Conservation (phyloP, 2,113 vertebrate species). For the Ariopsis seemanni region DNA sequence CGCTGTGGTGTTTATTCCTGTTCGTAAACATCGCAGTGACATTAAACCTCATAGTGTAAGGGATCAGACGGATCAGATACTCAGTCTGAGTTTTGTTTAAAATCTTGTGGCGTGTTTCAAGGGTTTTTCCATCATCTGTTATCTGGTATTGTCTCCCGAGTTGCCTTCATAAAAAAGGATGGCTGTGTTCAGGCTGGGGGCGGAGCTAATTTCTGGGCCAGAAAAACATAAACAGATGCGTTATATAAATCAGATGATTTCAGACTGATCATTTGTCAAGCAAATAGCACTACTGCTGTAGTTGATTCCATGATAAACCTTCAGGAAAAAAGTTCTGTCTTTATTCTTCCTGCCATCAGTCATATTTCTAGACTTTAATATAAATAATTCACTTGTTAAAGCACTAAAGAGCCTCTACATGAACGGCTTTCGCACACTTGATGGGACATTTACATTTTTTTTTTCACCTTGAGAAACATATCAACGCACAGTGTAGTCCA, state of each 20-base stretch:
- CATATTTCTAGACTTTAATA: neutral
- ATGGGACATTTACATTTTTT: neutral
- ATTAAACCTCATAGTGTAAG: neutral
- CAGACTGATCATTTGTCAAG: neutral
- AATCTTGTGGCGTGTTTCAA: neutral
- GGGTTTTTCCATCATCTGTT: neutral
- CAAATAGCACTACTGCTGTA: neutral
- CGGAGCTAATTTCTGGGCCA: neutral
- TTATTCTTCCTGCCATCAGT: too few species aligned
- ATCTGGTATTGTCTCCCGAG: neutral
- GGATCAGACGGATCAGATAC: neutral
- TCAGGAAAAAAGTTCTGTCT: neutral
- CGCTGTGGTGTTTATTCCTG: neutral
- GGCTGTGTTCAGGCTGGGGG: neutral
- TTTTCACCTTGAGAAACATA: neutral
- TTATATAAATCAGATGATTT: neutral
- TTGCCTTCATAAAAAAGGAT: neutral
- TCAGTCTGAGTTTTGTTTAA: neutral
- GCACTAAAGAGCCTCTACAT: neutral
- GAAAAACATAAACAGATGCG: neutral
- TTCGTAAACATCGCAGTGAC: neutral
- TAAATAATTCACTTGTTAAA: neutral
- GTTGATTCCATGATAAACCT: neutral
- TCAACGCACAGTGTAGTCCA: neutral
- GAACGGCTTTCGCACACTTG: neutral